Evolutionary conservation across 1,140 invertebrate genomes (phyloP), one percentile per base, ranked within the genome.

Genomic region (Halyomorpha halys): DNA sequence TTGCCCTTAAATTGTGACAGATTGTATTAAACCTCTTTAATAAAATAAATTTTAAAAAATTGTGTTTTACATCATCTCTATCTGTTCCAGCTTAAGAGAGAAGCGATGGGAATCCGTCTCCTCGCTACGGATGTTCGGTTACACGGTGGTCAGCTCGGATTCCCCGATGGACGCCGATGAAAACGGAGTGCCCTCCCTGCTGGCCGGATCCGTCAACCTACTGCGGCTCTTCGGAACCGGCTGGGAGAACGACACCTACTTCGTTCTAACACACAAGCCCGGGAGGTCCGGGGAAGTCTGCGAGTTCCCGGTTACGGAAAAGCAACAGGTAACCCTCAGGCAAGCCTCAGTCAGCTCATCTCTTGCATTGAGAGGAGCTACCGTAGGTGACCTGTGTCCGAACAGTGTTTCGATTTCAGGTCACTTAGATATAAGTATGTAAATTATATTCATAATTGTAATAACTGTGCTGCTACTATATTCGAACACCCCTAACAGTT

Each of bases 171-270:
- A 75, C 51, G 81, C 81, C 49, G 77, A 80, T 1, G 81, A 83
- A 1, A 74, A 79, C 16, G 86, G 86, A 1, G 76, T 89, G 44
- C 86, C 86, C 0, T 79, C 79, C 65, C 78, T 91, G 47, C 69
- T 87, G 64, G 80, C 82, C 8, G 79, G 80, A 14, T 75, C 73
- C 0, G 72, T 74, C 19, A 77, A 83, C 45, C 77, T 77, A 6
- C 72, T 91, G 30, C 81, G 89, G 34, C 66, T 93, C n/a, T 92
- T 91, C 73, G 90, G 89, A 0, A 73, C 72, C 27, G 84, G 84
- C 18, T 77, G 91, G 54, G 83, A 80, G 0, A 71, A 80, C 3
- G 72, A 80, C 59, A 88, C 88, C 0, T 73, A 82, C 15, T 81
- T 93, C 49, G 80, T 83, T 0, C 88, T 92, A 69, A 91, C 88